A percentile compares a stretch with the other conserved stretches of the same genome.
Evolutionary conservation across 2,113 vertebrate species (phyloP).

Genomic region (Smithornis capensis): DNA sequence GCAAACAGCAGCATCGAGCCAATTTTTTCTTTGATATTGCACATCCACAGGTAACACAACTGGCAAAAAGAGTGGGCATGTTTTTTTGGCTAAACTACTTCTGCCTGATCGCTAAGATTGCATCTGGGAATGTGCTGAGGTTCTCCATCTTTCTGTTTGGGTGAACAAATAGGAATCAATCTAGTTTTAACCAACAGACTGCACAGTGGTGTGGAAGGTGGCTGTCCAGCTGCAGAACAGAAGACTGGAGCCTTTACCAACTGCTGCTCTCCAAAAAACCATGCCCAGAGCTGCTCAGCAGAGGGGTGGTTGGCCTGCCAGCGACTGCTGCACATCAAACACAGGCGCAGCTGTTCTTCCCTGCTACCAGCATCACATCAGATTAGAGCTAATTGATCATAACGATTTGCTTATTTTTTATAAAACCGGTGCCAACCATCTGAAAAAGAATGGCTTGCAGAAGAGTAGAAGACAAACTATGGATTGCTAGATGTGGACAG

Average conservation of each 20-base stretch:
- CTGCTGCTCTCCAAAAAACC: not conserved
- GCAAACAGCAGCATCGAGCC: not conserved
- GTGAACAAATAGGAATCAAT: not conserved
- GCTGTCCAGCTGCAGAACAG: not conserved
- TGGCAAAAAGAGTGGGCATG: fast-evolving
- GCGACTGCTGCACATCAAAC: not conserved
- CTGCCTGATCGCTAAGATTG: not conserved
- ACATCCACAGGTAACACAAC: not conserved
- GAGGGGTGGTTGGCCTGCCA: not conserved
- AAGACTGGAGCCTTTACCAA: not conserved
- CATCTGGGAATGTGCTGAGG: not conserved
- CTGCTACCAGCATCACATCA: not conserved
- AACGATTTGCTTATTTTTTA: not conserved
- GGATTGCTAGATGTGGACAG: not conserved
- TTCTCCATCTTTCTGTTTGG: not conserved
- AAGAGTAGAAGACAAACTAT: not conserved
- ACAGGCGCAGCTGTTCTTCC: not conserved
- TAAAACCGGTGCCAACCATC: not conserved
- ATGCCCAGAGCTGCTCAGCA: not conserved
- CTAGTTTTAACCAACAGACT: not conserved
- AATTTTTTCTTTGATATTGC: not conserved
- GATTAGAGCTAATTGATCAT: not conserved
- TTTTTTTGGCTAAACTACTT: not conserved
- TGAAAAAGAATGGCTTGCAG: not conserved
- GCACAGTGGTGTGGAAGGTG: not conserved